Evolutionary conservation across 2,888 invertebrate species (phyloP).

Genomic region (Drosophila engyochracea): DNA sequence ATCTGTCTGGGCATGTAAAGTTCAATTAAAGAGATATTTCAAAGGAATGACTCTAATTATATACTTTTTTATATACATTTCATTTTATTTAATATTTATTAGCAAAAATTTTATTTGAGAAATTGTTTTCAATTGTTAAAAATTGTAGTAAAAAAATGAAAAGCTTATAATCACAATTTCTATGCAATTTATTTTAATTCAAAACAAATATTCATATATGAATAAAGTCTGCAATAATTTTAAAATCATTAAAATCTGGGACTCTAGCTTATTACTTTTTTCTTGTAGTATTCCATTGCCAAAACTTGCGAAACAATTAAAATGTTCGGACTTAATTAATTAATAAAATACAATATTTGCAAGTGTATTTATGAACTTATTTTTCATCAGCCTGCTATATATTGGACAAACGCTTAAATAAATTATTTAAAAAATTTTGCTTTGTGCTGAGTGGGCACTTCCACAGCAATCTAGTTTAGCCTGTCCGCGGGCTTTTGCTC

Average conservation of each 20-base stretch:
- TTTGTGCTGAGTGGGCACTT: conserved; percentile 1
- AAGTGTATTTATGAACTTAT: conserved; percentile 17
- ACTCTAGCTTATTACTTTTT: neutral
- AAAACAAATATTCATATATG: neutral
- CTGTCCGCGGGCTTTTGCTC: neutral
- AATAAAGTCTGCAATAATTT: too few relatives aligned
- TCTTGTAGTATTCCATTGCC: neutral
- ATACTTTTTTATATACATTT: neutral
- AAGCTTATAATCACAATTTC: neutral
- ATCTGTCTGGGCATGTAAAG: neutral
- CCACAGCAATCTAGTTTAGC: neutral
- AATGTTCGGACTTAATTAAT: neutral
- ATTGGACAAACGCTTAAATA: conserved; percentile 45
- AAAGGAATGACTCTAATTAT: neutral
- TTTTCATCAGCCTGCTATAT: neutral
- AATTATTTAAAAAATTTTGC: conserved; percentile 60
- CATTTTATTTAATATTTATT: neutral
- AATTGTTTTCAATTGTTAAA: neutral
- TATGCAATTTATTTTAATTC: neutral
- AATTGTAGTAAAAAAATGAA: too few relatives aligned
- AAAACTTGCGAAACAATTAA: neutral
- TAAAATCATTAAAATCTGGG: neutral
- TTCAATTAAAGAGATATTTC: neutral
- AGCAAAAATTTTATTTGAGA: neutral
- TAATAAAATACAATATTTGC: neutral